A percentile compares a stretch with the other conserved stretches of the same genome.
Evolutionary conservation across 2,797 vertebrate species (phyloP).

Genomic region (Crypturellus tataupa): DNA sequence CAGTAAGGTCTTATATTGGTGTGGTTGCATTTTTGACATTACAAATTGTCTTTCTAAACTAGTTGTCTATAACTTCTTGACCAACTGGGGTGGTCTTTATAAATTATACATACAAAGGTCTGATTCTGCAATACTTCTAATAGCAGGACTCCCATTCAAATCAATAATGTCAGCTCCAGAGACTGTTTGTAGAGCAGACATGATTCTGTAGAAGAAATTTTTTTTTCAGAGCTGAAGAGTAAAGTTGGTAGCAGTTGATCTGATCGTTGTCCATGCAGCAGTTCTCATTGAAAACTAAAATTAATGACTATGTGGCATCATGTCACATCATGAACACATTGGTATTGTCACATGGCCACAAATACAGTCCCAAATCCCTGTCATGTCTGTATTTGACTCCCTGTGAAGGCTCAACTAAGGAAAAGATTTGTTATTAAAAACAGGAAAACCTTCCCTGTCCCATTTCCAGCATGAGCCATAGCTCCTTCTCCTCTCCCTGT

Average conservation of each 20-base stretch:
- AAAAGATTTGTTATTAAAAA: not conserved
- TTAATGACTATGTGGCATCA: not conserved
- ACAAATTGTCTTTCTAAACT: not conserved
- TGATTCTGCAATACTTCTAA: not conserved
- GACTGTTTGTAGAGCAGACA: not conserved
- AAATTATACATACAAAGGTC: not conserved
- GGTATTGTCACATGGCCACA: accelerated
- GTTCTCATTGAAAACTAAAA: not conserved
- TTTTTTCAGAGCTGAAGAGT: constrained; percentile 3
- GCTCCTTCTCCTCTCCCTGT: not conserved
- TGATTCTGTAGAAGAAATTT: not conserved
- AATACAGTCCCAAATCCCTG: not conserved
- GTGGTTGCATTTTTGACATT: not conserved
- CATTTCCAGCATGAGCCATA: not conserved
- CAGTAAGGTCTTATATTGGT: not conserved
- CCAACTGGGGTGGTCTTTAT: not conserved
- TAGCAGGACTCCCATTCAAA: not conserved
- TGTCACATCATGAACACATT: not conserved
- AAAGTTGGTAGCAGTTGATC: not conserved
- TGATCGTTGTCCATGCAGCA: not conserved
- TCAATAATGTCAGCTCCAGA: not conserved
- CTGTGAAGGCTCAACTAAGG: not conserved
- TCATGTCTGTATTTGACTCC: not conserved
- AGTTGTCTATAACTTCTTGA: not conserved
- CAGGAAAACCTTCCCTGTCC: not conserved